Conservation (phyloP, 2,797 vertebrate species). For the Coccyzus lansbergi region DNA sequence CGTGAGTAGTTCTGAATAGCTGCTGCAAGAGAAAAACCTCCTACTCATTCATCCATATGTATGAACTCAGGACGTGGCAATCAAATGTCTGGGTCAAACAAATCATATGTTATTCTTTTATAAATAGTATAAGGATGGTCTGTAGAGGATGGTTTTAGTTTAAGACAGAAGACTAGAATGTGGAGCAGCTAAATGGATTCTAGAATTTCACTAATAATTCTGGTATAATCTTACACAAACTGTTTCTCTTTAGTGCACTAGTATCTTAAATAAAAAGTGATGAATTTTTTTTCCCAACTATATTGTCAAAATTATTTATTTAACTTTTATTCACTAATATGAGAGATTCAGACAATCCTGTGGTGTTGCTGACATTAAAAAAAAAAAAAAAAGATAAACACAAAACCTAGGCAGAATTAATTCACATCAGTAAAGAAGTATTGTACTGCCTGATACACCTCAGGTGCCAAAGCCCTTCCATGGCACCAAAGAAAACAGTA, state of each 20-base stretch:
- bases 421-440: neutral
- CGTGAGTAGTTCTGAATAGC: neutral
- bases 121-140: neutral
- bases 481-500: neutral
- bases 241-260: neutral
- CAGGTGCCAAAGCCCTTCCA: neutral
- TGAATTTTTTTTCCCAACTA: fast-evolving
- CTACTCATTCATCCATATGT: neutral
- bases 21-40: neutral
- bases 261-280: neutral
- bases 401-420: neutral
- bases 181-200: neutral
- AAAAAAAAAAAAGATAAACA: neutral
- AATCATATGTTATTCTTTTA: slow-evolving; percentile 22
- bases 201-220: neutral
- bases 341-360: neutral
- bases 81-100: slow-evolving; percentile 23
- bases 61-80: neutral
- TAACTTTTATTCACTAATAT: neutral
- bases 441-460: neutral
- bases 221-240: neutral
- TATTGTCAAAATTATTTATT: neutral
- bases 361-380: neutral
- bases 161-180: neutral
- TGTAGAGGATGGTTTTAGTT: neutral